Conservation (phyloP, 2,888 invertebrate species). For the Matsumyia berberina region DNA sequence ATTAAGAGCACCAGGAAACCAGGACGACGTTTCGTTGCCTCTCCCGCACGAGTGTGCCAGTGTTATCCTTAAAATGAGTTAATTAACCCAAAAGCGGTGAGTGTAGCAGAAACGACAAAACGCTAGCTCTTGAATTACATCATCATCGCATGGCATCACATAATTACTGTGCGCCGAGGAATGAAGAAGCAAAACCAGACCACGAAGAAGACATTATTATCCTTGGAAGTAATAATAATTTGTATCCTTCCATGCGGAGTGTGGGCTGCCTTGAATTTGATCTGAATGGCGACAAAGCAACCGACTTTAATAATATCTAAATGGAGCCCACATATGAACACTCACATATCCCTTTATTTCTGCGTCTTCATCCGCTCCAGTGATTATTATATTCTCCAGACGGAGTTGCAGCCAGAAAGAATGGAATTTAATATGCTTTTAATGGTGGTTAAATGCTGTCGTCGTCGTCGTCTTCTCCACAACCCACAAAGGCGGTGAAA, state of each 20-base stretch:
- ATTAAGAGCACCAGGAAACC: slow-evolving; percentile 22
- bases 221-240: slow-evolving; percentile 63
- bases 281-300: slow-evolving; percentile 67
- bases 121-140: slow-evolving; percentile 61
- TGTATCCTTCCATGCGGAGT: slow-evolving; percentile 60
- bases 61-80: slow-evolving; percentile 46
- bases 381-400: slow-evolving; percentile 59
- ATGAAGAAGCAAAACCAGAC: slow-evolving; percentile 40
- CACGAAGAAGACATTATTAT: slow-evolving; percentile 60
- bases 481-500: neutral
- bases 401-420: slow-evolving; percentile 47
- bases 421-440: slow-evolving; percentile 74
- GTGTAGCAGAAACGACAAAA: slow-evolving; percentile 21
- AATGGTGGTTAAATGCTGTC: slow-evolving; percentile 59
- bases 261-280: slow-evolving; percentile 67
- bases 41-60: neutral
- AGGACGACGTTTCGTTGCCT: neutral
- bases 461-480: slow-evolving; percentile 12
- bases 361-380: slow-evolving; percentile 17
- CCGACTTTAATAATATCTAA: slow-evolving; percentile 49
- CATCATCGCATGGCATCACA: slow-evolving; percentile 68
- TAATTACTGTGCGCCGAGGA: slow-evolving; percentile 53
- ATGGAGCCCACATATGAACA: slow-evolving; percentile 23
- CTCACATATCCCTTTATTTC: slow-evolving; percentile 5
- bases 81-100: slow-evolving; percentile 59